phyloP scores from a whole-genome alignment of 1,140 invertebrate species.

The Trichoplusia ni region DNA sequence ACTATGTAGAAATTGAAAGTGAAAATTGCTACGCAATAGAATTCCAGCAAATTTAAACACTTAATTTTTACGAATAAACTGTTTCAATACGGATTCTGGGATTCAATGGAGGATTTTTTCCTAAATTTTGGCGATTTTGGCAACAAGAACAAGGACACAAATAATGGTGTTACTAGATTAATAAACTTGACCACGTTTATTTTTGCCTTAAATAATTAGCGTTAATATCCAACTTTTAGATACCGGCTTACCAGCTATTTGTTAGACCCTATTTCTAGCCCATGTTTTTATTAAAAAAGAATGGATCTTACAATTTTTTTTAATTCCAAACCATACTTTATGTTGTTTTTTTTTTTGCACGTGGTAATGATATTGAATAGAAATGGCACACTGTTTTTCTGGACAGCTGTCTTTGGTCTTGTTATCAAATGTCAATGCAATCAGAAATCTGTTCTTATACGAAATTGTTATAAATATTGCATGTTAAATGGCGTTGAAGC shows the following conservation, averaged over 20 bases:
- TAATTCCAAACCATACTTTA: no score
- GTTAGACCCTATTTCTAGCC: no score
- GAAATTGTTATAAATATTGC: no score
- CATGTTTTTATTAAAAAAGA: background rate
- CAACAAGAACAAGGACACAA: conserved; percentile 28
- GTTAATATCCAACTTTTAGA: no score
- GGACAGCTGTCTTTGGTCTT: background rate
- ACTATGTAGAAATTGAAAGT: background rate
- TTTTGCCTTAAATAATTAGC: no score
- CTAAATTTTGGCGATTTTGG: conserved; percentile 27
- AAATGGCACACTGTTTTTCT: no score
- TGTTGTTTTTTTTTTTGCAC: no score
- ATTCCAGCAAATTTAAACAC: conserved; percentile 27
- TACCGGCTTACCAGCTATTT: no score
- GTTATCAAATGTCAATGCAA: background rate
- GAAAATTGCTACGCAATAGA: conserved; percentile 17
- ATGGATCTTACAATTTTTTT: background rate
- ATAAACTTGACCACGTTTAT: background rate
- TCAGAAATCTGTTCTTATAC: no score
- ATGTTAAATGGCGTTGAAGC: no score
- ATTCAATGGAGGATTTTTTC: conserved; percentile 37
- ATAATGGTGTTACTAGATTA: conserved; percentile 13
- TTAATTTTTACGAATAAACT: conserved; percentile 14
- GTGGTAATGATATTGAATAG: no score
- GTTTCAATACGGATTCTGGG: conserved; percentile 10